Conservation (phyloP, 2,113 vertebrate genomes). For the Aptenodytes forsteri region DNA sequence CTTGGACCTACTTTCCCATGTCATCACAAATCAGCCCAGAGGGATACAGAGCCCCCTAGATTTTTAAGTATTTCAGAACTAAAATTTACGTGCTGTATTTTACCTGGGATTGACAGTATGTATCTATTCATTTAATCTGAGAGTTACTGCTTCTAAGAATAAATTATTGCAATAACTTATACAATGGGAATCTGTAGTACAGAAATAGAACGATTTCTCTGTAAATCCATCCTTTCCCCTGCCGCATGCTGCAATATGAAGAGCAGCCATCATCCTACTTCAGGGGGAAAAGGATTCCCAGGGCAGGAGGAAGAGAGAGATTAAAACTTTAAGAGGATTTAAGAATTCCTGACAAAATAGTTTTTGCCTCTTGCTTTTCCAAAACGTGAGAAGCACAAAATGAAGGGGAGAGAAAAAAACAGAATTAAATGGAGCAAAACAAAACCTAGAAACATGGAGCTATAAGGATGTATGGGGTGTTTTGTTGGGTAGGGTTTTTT, state of each 20-base stretch:
- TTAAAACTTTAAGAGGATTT: conserved; percentile 14
- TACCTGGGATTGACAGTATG: background rate
- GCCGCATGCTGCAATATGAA: background rate
- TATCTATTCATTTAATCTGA: background rate
- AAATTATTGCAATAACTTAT: background rate
- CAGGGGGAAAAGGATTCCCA: background rate
- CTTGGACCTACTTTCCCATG: background rate
- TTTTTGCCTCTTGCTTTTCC: background rate
- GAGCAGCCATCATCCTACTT: background rate
- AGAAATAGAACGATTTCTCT: background rate
- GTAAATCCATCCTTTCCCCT: background rate
- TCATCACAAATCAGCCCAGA: background rate
- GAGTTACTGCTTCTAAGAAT: background rate
- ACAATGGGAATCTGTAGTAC: background rate
- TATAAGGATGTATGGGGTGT: background rate
- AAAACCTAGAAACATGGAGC: background rate
- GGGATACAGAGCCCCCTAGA: background rate
- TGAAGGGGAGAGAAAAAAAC: background rate
- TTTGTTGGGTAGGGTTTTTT: background rate
- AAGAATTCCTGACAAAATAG: background rate
- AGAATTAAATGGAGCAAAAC: background rate
- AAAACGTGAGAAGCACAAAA: background rate
- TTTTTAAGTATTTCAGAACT: background rate
- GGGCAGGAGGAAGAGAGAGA: background rate
- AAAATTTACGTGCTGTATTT: background rate